Conservation (phyloP, 1,140 invertebrate species). For the Drosophila oshimai region DNA sequence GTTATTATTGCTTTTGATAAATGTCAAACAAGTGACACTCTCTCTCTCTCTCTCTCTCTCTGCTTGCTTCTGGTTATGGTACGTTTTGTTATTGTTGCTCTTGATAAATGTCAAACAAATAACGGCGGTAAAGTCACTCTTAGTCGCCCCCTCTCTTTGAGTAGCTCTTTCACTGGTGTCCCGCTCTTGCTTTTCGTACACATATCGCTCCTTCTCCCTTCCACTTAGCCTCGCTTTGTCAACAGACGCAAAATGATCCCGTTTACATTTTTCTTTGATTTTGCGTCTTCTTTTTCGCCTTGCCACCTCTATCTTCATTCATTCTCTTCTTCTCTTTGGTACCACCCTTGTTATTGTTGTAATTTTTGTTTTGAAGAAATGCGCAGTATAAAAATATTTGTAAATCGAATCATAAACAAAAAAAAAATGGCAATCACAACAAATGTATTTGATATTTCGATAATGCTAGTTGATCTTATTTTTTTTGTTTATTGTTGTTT, state of each 20-base stretch:
- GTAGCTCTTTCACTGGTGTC: not conserved
- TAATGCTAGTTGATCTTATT: not conserved
- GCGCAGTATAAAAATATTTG: slow-evolving; percentile 20
- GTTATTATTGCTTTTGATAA: slow-evolving; percentile 21
- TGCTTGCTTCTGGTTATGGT: not conserved
- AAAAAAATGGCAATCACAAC: not conserved
- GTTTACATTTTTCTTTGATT: slow-evolving; percentile 46
- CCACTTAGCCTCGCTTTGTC: slow-evolving; percentile 30
- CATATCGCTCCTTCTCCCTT: not conserved
- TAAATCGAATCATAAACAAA: not conserved
- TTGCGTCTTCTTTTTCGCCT: slow-evolving; percentile 24
- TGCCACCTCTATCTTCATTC: not conserved
- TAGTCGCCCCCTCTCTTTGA: not conserved
- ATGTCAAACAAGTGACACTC: slow-evolving; percentile 40
- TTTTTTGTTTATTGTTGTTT: too few species aligned
- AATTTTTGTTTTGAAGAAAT: slow-evolving; percentile 15
- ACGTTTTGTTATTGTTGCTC: slow-evolving; percentile 26
- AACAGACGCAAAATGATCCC: slow-evolving; percentile 57
- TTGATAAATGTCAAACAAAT: slow-evolving; percentile 54
- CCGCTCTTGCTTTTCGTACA: not conserved
- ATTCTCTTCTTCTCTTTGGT: not conserved
- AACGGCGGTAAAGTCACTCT: not conserved
- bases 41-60: not conserved
- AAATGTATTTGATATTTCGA: not conserved
- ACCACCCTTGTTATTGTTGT: slow-evolving; percentile 31